Conservation (phyloP, 2,113 vertebrate species). For the Potamarius usumacintae region DNA sequence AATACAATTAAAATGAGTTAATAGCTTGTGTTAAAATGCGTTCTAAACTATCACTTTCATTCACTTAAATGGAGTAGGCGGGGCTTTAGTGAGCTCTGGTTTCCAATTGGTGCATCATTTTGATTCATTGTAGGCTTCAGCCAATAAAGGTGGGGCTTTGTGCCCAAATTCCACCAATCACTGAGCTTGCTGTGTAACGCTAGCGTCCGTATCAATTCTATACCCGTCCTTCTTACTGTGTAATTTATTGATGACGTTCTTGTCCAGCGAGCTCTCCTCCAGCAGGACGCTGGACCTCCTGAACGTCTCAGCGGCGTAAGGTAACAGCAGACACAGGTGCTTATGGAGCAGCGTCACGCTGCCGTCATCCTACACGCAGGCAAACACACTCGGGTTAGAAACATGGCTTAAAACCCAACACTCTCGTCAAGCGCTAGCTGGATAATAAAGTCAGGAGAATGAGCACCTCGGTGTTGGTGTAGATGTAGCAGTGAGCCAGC, state of each 20-base stretch:
- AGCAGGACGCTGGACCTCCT: constrained; percentile 71
- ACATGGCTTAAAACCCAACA: not conserved
- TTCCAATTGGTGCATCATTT: not conserved
- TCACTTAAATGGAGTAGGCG: not conserved
- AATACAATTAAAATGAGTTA: not conserved
- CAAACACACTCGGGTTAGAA: not conserved
- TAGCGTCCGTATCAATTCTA: not conserved
- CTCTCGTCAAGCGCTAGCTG: too few species aligned
- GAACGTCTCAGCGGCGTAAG: constrained; percentile 76
- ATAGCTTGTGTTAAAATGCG: too few species aligned
- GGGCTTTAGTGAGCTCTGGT: not conserved
- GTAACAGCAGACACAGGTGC: constrained; percentile 75
- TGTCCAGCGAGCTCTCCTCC: constrained; percentile 73
- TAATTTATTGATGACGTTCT: constrained; percentile 75
- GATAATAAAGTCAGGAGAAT: not conserved
- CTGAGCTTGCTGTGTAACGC: not conserved
- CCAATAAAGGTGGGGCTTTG: not conserved
- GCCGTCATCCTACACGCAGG: constrained; percentile 66
- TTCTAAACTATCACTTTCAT: not conserved
- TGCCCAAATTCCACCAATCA: not conserved
- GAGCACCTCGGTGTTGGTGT: constrained; percentile 55
- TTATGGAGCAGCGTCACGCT: constrained; percentile 74
- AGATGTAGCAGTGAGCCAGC: constrained; percentile 76
- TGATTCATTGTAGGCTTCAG: not conserved
- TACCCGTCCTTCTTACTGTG: constrained; percentile 64